Evolutionary conservation across 2,797 vertebrate species (phyloP).

Genomic region (Botia almorhae): DNA sequence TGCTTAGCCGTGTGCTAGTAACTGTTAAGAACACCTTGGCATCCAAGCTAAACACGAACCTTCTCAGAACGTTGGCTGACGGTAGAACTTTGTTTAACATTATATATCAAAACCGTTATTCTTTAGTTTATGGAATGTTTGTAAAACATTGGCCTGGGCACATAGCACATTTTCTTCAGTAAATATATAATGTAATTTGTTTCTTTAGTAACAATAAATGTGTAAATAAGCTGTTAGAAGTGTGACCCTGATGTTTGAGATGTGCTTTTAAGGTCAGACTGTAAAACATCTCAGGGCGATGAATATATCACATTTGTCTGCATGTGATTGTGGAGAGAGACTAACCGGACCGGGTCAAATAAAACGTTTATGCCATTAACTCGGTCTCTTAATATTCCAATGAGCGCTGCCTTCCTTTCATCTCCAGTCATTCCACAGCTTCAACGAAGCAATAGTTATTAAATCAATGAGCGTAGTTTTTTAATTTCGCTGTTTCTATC

Average conservation of each 20-base stretch:
- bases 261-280: neutral
- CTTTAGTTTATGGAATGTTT: too few relatives aligned
- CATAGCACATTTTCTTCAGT: too few relatives aligned
- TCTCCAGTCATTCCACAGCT: constrained; percentile 36
- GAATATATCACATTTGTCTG: neutral
- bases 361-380: constrained; percentile 40
- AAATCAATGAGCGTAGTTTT: constrained; percentile 22
- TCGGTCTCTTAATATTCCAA: constrained; percentile 44
- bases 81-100: too few relatives aligned
- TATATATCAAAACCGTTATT: too few relatives aligned
- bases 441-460: constrained; percentile 49
- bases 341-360: constrained; percentile 17
- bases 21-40: too few relatives aligned
- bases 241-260: neutral
- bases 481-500: constrained; percentile 35
- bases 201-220: neutral
- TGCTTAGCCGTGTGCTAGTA: too few relatives aligned
- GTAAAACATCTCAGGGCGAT: neutral
- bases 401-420: constrained; percentile 35
- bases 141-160: too few relatives aligned
- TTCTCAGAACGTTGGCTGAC: too few relatives aligned
- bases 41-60: too few relatives aligned
- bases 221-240: neutral
- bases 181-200: too few relatives aligned
- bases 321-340: constrained; percentile 32